Percentiles rank a stretch among this genome's conserved stretches.
Evolutionary conservation across 2,888 invertebrate genomes (phyloP).

Genomic region (Ectropis crepuscularia): DNA sequence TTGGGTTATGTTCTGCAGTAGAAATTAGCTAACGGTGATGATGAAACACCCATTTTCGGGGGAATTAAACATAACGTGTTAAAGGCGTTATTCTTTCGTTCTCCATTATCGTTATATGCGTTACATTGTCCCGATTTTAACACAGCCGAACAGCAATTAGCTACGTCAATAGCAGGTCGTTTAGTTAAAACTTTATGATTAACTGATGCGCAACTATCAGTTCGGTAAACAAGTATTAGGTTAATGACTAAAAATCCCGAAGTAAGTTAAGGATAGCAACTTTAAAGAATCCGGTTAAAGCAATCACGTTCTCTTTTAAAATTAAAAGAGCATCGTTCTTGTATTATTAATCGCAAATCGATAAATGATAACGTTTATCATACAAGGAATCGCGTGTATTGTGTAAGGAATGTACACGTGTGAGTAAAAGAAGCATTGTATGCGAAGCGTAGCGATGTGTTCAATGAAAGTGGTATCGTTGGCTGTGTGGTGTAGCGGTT

Average conservation of each 20-base stretch:
- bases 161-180: constrained; percentile 4
- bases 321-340: constrained; percentile 34
- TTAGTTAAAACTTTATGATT: constrained; percentile 13
- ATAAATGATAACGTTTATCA: constrained; percentile 22
- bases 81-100: constrained; percentile 9
- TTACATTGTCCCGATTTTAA: constrained; percentile 16
- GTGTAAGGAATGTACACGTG: constrained; percentile 4
- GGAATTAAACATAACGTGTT: constrained; percentile 9
- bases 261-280: constrained; percentile 62
- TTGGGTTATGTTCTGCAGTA: too few species aligned
- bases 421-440: constrained; percentile 54
- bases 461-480: constrained; percentile 57
- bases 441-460: constrained; percentile 45
- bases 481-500: constrained; percentile 59
- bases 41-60: neutral
- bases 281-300: constrained; percentile 46
- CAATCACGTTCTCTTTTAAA: constrained; percentile 49
- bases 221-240: constrained; percentile 13
- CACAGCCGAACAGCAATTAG: constrained; percentile 7
- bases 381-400: constrained; percentile 1
- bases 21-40: too few species aligned
- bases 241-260: constrained; percentile 33
- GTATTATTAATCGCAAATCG: constrained; percentile 20
- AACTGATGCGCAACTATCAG: constrained; percentile 1
- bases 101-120: constrained; percentile 29